These are phyloP conservation scores for Cotesia typhae DNA, from an alignment of 1,140 invertebrate species.

Conservation along the genomic window DNA sequence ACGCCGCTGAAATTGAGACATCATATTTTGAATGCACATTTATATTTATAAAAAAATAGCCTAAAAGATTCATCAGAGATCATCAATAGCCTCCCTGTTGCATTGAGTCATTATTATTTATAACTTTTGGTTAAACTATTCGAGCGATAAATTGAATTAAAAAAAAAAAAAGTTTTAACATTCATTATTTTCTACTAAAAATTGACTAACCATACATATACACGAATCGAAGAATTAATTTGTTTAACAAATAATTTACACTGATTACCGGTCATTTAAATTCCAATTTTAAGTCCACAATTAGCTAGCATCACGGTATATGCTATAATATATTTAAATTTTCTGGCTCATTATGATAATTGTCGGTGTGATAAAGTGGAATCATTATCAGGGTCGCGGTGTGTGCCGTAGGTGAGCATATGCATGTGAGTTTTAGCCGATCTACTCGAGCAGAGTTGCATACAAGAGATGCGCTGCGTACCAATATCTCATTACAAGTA, in stretches of 20 bases:
- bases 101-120: too few relatives aligned
- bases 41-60: constrained; percentile 2
- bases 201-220: not conserved
- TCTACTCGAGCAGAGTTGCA: too few relatives aligned
- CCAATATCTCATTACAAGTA: too few relatives aligned
- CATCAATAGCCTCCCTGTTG: too few relatives aligned
- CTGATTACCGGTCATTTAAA: constrained; percentile 3
- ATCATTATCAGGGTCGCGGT: constrained; percentile 31
- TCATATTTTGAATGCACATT: constrained; percentile 21
- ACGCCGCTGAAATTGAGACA: constrained; percentile 38
- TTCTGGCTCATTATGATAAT: constrained; percentile 56
- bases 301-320: constrained; percentile 53
- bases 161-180: too few relatives aligned
- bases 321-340: constrained; percentile 46
- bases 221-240: not conserved
- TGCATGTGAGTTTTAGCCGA: not conserved
- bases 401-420: constrained; percentile 39
- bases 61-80: too few relatives aligned
- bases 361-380: constrained; percentile 41
- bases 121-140: too few relatives aligned
- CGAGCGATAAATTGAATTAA: too few relatives aligned
- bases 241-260: constrained; percentile 46
- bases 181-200: too few relatives aligned
- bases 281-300: constrained; percentile 49
- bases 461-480: too few relatives aligned